phyloP scores from a whole-genome alignment of 2,113 vertebrate species.

The Corydoras sp. region DNA sequence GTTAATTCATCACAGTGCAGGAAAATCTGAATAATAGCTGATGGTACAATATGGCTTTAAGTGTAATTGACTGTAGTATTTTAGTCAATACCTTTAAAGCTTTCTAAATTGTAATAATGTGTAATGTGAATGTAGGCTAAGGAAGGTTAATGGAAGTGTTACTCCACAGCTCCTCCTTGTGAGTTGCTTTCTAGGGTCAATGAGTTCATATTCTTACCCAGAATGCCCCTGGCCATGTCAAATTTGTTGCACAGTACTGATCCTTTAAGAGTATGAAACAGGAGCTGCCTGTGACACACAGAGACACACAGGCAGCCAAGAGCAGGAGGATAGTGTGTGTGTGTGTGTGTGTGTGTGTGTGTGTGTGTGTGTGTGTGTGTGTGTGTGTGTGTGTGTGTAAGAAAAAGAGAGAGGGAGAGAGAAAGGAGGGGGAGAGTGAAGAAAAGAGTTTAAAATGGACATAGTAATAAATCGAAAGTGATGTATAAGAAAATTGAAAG shows the following conservation, averaged over 20 bases:
- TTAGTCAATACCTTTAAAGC: too few relatives aligned
- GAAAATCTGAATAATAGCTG: too few relatives aligned
- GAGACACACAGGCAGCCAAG: constrained; percentile 57
- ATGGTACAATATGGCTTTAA: too few relatives aligned
- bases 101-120: too few relatives aligned
- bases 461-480: too few relatives aligned
- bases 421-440: too few relatives aligned
- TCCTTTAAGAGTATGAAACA: constrained; percentile 83
- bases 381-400: neutral
- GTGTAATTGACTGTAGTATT: too few relatives aligned
- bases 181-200: constrained; percentile 61
- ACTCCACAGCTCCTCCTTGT: constrained; percentile 52
- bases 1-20: too few relatives aligned
- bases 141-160: constrained; percentile 26
- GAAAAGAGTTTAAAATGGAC: neutral
- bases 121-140: constrained; percentile 3
- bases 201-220: constrained; percentile 69
- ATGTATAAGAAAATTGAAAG: too few relatives aligned
- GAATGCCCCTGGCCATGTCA: constrained; percentile 56
- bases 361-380: neutral
- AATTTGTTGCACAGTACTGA: constrained; percentile 57
- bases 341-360: too few relatives aligned
- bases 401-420: constrained; percentile 11
- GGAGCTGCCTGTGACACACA: constrained; percentile 73
- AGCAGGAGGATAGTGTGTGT: constrained; percentile 16